These are phyloP conservation scores for Bucorvus abyssinicus DNA, from an alignment of 2,797 vertebrate species.

Conservation along the genomic window DNA sequence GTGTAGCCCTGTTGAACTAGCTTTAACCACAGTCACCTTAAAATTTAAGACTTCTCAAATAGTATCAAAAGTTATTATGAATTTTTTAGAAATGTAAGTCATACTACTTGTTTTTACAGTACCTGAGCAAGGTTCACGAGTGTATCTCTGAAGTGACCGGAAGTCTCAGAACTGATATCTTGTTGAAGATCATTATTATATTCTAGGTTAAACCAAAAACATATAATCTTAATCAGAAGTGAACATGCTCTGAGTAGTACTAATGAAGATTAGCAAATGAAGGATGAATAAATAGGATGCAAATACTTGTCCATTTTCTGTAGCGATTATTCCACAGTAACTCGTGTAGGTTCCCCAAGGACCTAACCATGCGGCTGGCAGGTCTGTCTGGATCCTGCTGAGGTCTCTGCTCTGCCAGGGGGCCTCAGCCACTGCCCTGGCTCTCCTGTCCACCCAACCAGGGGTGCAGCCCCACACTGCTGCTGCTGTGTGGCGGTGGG, in stretches of 20 bases:
- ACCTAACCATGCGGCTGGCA: neutral
- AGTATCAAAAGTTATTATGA: neutral
- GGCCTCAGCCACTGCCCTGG: accelerated
- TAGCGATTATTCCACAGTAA: neutral
- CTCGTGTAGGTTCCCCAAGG: accelerated
- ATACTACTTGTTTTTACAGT: constrained; percentile 7
- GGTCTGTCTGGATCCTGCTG: neutral
- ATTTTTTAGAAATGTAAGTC: neutral
- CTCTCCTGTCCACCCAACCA: accelerated
- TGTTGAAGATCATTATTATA: constrained; percentile 77
- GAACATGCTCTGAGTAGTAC: neutral
- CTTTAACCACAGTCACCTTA: neutral
- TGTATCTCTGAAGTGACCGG: constrained; percentile 81
- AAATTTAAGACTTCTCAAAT: neutral
- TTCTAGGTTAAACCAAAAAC: constrained; percentile 66
- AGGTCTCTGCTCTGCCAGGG: neutral
- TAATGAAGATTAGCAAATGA: neutral
- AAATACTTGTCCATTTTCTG: neutral
- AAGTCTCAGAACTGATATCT: constrained; percentile 79
- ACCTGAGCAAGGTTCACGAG: constrained; percentile 81
- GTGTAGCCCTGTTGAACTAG: neutral
- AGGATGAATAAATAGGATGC: neutral
- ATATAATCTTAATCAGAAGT: neutral
- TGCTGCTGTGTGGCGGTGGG: neutral
- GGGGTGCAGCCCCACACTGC: neutral